Evolutionary conservation across 1,140 invertebrate genomes (phyloP).

Genomic region (Sycophaga agraensis): DNA sequence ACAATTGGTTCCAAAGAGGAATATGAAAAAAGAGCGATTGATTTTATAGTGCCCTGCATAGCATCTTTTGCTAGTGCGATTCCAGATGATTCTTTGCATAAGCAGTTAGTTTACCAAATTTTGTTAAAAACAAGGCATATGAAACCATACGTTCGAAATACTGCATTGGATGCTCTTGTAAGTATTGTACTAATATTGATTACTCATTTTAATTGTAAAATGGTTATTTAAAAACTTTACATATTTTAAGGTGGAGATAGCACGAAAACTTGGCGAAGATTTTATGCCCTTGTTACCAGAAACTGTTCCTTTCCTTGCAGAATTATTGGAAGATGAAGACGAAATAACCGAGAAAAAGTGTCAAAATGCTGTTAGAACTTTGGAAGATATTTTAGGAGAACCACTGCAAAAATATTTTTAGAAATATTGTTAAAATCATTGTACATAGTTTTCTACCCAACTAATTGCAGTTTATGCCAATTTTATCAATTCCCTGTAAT

Average conservation of each 20-base stretch:
- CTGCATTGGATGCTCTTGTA: constrained; percentile 47
- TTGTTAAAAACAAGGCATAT: constrained; percentile 82
- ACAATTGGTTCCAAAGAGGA: constrained; percentile 63
- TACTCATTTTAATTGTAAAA: constrained; percentile 44
- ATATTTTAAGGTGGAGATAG: constrained; percentile 65
- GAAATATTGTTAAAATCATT: constrained; percentile 11
- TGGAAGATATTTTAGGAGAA: constrained; percentile 82
- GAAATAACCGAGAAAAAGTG: constrained; percentile 74
- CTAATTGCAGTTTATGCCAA: no score
- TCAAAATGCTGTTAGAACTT: constrained; percentile 71
- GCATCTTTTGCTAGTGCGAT: constrained; percentile 78
- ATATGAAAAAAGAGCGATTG: constrained; percentile 64
- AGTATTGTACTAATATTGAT: constrained; percentile 25
- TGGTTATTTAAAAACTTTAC: not conserved
- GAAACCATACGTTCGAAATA: constrained; percentile 57
- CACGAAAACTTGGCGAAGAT: constrained; percentile 76
- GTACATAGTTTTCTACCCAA: constrained; percentile 25
- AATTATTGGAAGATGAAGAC: constrained; percentile 82
- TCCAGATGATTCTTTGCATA: constrained; percentile 84
- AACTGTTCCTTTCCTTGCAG: constrained; percentile 80
- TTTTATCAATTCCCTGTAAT: no score
- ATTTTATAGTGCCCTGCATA: constrained; percentile 75
- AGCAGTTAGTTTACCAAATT: constrained; percentile 85
- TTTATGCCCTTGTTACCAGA: constrained; percentile 79
- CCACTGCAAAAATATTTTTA: constrained; percentile 83